These are phyloP conservation scores for Lycaena phlaeas DNA, from an alignment of 2,888 invertebrate species.

Conservation along the genomic window DNA sequence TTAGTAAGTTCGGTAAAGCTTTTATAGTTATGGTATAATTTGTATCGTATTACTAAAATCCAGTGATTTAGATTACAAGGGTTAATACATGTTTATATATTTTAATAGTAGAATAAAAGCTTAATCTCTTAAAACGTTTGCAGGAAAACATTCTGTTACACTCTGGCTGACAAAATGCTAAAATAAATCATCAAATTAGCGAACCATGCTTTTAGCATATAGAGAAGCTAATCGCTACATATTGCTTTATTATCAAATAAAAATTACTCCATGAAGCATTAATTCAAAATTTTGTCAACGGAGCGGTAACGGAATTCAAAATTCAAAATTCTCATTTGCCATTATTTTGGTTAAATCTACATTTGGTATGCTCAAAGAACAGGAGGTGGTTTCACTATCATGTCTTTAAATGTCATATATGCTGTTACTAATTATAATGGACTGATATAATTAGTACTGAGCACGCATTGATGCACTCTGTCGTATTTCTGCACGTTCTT, in stretches of 20 bases:
- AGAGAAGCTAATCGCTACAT: too few relatives aligned
- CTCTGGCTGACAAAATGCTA: conserved; percentile 53
- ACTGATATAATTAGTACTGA: conserved; percentile 12
- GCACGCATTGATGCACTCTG: conserved; percentile 18
- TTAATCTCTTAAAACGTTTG: conserved; percentile 32
- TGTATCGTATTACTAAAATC: too few relatives aligned
- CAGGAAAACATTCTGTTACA: conserved; percentile 51
- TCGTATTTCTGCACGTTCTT: conserved; percentile 19
- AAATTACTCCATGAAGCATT: too few relatives aligned
- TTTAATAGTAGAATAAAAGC: conserved; percentile 16
- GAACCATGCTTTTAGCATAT: too few relatives aligned
- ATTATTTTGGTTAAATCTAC: conserved; percentile 40
- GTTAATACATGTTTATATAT: too few relatives aligned
- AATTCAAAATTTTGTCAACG: conserved; percentile 62
- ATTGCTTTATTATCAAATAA: too few relatives aligned
- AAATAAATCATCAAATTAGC: conserved; percentile 11
- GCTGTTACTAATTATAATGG: conserved; percentile 3
- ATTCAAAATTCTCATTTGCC: conserved; percentile 50
- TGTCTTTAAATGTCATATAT: conserved; percentile 11
- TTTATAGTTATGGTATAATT: too few relatives aligned
- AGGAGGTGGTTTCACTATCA: conserved; percentile 49
- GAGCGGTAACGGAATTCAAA: conserved; percentile 54
- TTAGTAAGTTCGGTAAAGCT: too few relatives aligned
- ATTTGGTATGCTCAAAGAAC: conserved; percentile 62
- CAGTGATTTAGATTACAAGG: too few relatives aligned